A percentile compares a stretch with the other conserved stretches of the same genome.
Conservation (phyloP, 2,113 vertebrate species). For the Chiloscyllium plagiosum region DNA sequence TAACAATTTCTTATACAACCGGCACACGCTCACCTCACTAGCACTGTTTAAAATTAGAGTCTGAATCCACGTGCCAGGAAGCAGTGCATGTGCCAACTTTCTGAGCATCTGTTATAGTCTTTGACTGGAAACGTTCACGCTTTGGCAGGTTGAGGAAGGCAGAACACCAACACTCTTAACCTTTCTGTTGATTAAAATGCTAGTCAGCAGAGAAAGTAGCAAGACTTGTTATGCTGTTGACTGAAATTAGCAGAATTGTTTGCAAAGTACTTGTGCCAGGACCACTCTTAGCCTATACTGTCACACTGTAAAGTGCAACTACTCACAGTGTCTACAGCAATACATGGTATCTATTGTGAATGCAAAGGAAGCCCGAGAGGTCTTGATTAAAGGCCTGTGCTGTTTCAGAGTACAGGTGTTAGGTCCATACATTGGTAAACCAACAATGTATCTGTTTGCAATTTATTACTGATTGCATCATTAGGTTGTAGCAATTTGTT, state of each 20-base stretch:
- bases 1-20: not conserved
- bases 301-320: not conserved
- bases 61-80: not conserved
- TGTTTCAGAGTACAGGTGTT: slow-evolving; percentile 11
- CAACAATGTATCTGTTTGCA: not conserved
- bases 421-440: not conserved
- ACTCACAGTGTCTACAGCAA: not conserved
- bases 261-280: not conserved
- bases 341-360: not conserved
- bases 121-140: not conserved
- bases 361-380: not conserved
- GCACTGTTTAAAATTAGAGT: not conserved
- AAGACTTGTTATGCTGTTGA: not conserved
- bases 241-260: not conserved
- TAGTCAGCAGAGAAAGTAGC: not conserved
- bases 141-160: not conserved
- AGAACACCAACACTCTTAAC: not conserved
- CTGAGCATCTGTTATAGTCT: not conserved
- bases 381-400: not conserved
- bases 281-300: not conserved
- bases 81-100: not conserved
- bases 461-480: slow-evolving; percentile 8
- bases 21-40: not conserved
- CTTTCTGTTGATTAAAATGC: not conserved
- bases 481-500: slow-evolving; percentile 23